A percentile compares a stretch with the other conserved stretches of the same genome.
phyloP scores from a whole-genome alignment of 1,140 invertebrate species.

The Hermatobates lingyangjiaoensis region DNA sequence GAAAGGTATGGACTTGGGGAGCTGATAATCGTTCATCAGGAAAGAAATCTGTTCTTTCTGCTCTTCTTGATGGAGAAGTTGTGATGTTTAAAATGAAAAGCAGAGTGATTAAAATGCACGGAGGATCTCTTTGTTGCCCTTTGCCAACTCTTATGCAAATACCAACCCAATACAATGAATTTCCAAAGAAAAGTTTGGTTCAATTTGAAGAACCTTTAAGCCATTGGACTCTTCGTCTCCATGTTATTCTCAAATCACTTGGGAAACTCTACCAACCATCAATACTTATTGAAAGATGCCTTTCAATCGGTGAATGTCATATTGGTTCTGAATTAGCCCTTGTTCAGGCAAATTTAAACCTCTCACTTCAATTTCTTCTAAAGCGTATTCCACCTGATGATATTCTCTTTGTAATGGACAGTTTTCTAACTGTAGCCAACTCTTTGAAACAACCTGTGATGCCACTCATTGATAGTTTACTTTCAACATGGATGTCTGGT shows the following conservation, averaged over 20 bases:
- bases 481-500: not conserved
- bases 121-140: constrained; percentile 1
- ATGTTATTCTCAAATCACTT: not conserved
- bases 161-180: not conserved
- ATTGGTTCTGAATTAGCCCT: not conserved
- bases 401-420: not conserved
- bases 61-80: constrained; percentile 24
- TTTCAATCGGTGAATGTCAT: not conserved
- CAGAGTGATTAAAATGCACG: constrained; percentile 27
- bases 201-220: not conserved
- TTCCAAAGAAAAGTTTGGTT: not conserved
- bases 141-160: not conserved
- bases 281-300: not conserved
- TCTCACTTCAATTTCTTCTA: not conserved
- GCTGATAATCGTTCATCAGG: constrained; percentile 32
- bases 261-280: not conserved
- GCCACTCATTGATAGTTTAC: not conserved
- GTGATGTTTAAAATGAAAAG: constrained; percentile 30
- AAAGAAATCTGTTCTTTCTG: constrained; percentile 22
- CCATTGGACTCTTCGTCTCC: not conserved
- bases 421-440: not conserved
- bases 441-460: not conserved
- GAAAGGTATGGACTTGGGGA: constrained; percentile 40
- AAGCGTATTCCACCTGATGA: not conserved
- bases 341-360: not conserved